Evolutionary conservation across 2,888 invertebrate genomes (phyloP), one percentile per base, ranked within the genome.

Genomic region (Orgyia antiqua): DNA sequence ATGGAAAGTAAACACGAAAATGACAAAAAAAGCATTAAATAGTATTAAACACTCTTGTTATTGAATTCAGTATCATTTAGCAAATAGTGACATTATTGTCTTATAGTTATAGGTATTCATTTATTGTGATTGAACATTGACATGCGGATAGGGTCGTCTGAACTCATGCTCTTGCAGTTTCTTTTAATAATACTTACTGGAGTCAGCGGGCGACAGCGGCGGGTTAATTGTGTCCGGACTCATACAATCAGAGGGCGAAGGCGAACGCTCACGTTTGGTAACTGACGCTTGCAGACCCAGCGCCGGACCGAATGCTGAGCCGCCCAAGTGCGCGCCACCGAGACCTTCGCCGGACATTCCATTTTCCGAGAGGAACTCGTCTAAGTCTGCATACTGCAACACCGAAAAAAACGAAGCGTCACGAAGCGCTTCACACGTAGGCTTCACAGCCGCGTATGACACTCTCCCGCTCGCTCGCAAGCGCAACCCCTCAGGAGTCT

Each of bases 281-380:
- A 94, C 90, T 46, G 91, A 90, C 64, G 91, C 76, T 54, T 89
- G 89, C 51, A 89, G 88, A 42, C 89, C 88, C 41, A 90, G 77
- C 43, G 89, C 86, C 45, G 90, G 80, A 32, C 89, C 87, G 61
- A 91, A 73, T 80, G 87, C 88, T 29, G 91, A 88, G 56, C 91
- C 88, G 46, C 91, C 91, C 48, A 89, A 83, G 68, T 91, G 90
- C 47, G 90, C 88, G 52, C 90, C 89, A 39, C 87, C 88, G 70
- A 91, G 82, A 1, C 89, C 91, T 72, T 95, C 95, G 76, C 93
- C 91, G 49, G 95, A 95, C 83, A 96, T 95, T 60, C 95, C 96
- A 78, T 97, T 97, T 87, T 97, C 97, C 68, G 94, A 95, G 68
- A 97, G 91, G 88, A 97, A 97, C 88, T 97, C 97, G 87, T 98